Conservation (phyloP, 2,888 invertebrate genomes). For the Litoditis marina region DNA sequence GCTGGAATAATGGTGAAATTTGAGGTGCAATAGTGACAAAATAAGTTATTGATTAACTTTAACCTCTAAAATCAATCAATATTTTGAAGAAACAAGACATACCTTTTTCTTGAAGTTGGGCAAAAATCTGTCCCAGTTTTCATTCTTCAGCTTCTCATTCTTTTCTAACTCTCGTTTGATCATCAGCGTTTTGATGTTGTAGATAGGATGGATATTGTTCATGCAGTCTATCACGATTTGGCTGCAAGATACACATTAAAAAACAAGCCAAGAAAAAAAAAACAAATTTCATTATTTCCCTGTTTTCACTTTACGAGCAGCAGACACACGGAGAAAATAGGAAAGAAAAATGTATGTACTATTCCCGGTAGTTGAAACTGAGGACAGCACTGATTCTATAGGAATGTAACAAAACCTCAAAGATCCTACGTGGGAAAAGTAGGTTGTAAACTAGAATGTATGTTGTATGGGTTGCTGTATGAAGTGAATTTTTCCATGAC, state of each 20-base stretch:
- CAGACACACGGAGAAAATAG: too few species aligned
- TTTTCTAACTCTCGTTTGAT: constrained; percentile 91
- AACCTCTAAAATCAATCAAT: background rate
- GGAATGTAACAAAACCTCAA: too few species aligned
- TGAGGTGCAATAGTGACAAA: background rate
- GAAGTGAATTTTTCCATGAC: background rate
- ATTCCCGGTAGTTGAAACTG: too few species aligned
- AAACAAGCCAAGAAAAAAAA: too few species aligned
- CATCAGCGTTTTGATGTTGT: constrained; percentile 90
- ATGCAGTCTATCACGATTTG: constrained; percentile 92
- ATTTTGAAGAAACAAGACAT: background rate
- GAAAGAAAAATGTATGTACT: too few species aligned
- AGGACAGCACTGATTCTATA: too few species aligned
- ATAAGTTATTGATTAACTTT: background rate
- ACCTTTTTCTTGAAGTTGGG: constrained; percentile 91
- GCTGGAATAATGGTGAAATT: too few species aligned
- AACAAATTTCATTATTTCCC: too few species aligned
- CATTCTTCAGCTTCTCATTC: constrained; percentile 83
- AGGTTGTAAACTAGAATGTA: too few species aligned
- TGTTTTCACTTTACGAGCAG: too few species aligned
- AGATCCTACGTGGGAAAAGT: too few species aligned
- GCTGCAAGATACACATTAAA: constrained; percentile 26
- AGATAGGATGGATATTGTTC: constrained; percentile 97
- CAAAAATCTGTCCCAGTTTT: constrained; percentile 93
- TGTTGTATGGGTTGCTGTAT: background rate